Evolutionary conservation across 2,797 vertebrate species (phyloP).

Genomic region (Trematomus bernacchii): DNA sequence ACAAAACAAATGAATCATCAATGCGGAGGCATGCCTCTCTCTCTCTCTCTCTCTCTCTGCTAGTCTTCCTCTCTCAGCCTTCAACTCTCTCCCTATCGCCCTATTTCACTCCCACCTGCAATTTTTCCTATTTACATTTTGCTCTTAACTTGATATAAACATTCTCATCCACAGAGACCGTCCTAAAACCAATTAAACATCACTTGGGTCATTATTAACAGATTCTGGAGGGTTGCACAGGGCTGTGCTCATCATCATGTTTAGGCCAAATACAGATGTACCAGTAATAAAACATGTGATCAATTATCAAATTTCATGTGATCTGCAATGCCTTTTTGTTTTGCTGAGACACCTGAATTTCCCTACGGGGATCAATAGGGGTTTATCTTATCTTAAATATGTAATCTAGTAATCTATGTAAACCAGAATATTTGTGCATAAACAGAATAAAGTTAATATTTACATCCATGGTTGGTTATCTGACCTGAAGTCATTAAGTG

Average conservation of each 20-base stretch:
- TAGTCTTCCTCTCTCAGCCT: slow-evolving; percentile 61
- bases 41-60: slow-evolving; percentile 60
- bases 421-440: background rate
- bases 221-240: background rate
- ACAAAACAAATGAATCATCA: slow-evolving; percentile 84
- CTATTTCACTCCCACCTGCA: slow-evolving; percentile 64
- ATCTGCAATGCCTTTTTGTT: slow-evolving; percentile 3
- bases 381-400: background rate
- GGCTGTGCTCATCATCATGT: background rate
- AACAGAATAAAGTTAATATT: background rate
- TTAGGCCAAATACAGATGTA: slow-evolving; percentile 5
- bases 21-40: slow-evolving; percentile 76
- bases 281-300: slow-evolving; percentile 7
- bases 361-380: too few relatives aligned
- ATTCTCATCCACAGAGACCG: slow-evolving; percentile 27
- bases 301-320: slow-evolving; percentile 14
- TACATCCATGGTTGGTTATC: background rate
- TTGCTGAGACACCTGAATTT: background rate
- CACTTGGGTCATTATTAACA: slow-evolving; percentile 35
- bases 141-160: slow-evolving; percentile 48
- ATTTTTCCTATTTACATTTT: slow-evolving; percentile 57
- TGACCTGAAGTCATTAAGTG: background rate
- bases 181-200: slow-evolving; percentile 30
- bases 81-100: slow-evolving; percentile 59
- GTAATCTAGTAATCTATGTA: background rate